These are phyloP conservation scores for Melanotaenia duboulayi DNA, from an alignment of 2,113 vertebrate species.

Conservation along the genomic window DNA sequence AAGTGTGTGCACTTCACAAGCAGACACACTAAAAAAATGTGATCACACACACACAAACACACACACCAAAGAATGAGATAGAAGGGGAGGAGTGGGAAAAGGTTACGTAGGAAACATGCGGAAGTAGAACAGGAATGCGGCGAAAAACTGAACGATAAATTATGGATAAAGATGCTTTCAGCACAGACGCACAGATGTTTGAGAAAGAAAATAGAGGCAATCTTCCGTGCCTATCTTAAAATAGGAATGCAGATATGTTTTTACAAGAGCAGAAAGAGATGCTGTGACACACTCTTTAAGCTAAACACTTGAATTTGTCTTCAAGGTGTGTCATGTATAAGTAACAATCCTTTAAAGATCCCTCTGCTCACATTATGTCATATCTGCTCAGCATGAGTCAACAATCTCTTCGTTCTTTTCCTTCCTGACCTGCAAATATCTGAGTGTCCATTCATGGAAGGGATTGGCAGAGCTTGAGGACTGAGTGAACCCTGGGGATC, in stretches of 20 bases:
- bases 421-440: constrained; percentile 70
- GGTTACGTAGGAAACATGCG: constrained; percentile 63
- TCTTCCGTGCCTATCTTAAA: constrained; percentile 34
- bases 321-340: constrained; percentile 1
- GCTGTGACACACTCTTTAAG: not conserved
- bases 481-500: constrained; percentile 55
- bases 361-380: constrained; percentile 19
- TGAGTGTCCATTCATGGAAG: constrained; percentile 43
- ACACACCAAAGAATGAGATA: constrained; percentile 27
- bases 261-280: constrained; percentile 15
- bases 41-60: constrained; percentile 1
- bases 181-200: constrained; percentile 62
- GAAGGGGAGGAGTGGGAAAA: constrained; percentile 44
- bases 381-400: constrained; percentile 58
- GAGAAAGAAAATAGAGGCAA: constrained; percentile 25
- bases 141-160: constrained; percentile 63
- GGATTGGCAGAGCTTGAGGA: constrained; percentile 28
- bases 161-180: constrained; percentile 58
- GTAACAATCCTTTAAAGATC: constrained; percentile 23
- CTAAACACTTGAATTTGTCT: constrained; percentile 2
- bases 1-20: constrained; percentile 59
- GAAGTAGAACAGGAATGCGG: constrained; percentile 53
- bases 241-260: constrained; percentile 45
- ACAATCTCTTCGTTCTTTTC: constrained; percentile 53
- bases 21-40: constrained; percentile 24